These are phyloP conservation scores for Hirtodrosophila trivittata DNA, from an alignment of 2,888 invertebrate genomes.

Conservation along the genomic window DNA sequence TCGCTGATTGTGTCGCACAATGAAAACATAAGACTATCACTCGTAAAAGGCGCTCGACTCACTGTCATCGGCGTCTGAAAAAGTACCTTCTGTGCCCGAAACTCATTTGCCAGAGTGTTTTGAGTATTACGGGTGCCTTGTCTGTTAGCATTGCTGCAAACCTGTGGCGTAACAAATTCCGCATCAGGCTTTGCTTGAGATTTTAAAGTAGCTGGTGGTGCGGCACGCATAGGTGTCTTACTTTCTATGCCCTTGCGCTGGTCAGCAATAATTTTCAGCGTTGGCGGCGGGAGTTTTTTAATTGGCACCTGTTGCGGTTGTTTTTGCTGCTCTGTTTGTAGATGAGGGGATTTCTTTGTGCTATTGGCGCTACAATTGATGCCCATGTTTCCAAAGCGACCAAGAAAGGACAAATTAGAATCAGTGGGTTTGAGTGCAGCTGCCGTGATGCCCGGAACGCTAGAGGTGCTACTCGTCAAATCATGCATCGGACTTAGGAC, in stretches of 20 bases:
- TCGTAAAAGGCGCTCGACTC: conserved; percentile 74
- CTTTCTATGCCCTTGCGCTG: conserved; percentile 41
- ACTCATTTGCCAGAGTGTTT: conserved; percentile 75
- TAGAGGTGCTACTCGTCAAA: conserved; percentile 36
- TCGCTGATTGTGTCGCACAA: conserved; percentile 81
- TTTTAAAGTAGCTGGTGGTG: conserved; percentile 6
- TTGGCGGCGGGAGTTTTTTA: conserved; percentile 41
- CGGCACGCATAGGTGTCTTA: conserved; percentile 68
- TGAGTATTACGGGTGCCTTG: conserved; percentile 66
- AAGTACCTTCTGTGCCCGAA: conserved; percentile 82
- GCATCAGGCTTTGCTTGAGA: conserved; percentile 49
- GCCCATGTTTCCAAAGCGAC: conserved; percentile 75
- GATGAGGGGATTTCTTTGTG: conserved; percentile 15
- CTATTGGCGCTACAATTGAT: conserved; percentile 57
- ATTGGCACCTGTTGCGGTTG: conserved; percentile 12
- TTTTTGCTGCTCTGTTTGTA: conserved; percentile 11
- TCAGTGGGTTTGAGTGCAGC: conserved; percentile 38
- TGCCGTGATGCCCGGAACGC: conserved; percentile 37
- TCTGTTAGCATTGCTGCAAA: conserved; percentile 67
- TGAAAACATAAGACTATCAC: conserved; percentile 80
- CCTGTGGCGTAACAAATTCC: conserved; percentile 82
- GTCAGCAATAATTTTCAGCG: conserved; percentile 40
- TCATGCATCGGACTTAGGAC: conserved; percentile 78
- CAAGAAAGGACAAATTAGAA: conserved; percentile 71
- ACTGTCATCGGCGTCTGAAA: conserved; percentile 83